Evolutionary conservation across 2,113 vertebrate genomes (phyloP).

Genomic region (Tonatia bakeri): DNA sequence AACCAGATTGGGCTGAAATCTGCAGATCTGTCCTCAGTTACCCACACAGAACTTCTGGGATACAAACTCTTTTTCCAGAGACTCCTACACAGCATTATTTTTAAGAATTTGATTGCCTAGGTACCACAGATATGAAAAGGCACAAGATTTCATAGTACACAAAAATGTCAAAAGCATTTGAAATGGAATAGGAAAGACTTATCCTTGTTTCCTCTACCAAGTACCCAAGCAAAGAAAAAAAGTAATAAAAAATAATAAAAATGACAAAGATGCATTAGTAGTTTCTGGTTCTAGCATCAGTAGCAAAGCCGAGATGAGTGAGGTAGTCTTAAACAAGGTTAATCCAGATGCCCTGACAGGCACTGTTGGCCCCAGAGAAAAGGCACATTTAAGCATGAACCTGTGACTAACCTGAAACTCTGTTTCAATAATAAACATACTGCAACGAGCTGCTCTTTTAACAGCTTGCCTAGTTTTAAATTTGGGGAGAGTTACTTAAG

Average conservation of each 20-base stretch:
- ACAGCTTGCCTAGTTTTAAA: background rate
- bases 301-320: background rate
- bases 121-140: conserved; percentile 54
- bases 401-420: background rate
- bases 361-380: background rate
- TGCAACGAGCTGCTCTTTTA: background rate
- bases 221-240: background rate
- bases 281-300: background rate
- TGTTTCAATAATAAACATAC: background rate
- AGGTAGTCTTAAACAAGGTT: background rate
- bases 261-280: background rate
- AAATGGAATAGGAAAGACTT: background rate
- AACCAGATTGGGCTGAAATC: conserved; percentile 65
- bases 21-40: conserved; percentile 73
- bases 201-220: background rate
- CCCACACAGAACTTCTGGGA: conserved; percentile 70
- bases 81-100: conserved; percentile 73
- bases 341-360: background rate
- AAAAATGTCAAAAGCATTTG: conserved; percentile 30
- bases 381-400: background rate
- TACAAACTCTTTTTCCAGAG: conserved; percentile 49
- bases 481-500: background rate
- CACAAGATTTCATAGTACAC: conserved; percentile 37
- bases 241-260: background rate
- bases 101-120: conserved; percentile 65